phyloP scores from a whole-genome alignment of 2,113 vertebrate species.

The Pangasianodon hypophthalmus region DNA sequence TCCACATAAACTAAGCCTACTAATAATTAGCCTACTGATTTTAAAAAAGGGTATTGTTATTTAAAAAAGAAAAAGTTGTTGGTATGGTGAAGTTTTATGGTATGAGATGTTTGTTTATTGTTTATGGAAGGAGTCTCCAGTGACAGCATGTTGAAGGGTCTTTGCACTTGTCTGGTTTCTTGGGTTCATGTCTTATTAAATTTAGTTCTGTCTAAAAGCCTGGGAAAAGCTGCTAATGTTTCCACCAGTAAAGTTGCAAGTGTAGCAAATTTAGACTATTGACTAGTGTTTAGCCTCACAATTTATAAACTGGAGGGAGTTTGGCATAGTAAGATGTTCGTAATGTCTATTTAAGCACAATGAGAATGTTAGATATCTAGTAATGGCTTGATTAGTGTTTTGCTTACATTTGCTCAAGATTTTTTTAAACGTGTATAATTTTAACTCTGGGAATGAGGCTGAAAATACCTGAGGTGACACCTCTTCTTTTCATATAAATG shows the following conservation, averaged over 20 bases:
- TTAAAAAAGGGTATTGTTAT: neutral
- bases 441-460: neutral
- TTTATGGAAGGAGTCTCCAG: neutral
- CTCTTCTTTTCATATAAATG: neutral
- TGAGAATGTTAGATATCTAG: neutral
- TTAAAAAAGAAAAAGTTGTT: neutral
- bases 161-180: neutral
- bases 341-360: neutral
- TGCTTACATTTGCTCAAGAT: too few relatives aligned
- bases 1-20: neutral
- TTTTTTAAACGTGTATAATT: too few relatives aligned
- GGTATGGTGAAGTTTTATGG: neutral
- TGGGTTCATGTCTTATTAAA: neutral
- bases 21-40: neutral
- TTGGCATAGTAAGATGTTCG: neutral
- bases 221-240: neutral
- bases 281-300: neutral
- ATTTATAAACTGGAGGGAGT: neutral
- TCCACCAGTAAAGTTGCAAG: neutral
- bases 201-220: neutral
- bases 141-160: neutral
- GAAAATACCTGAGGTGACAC: neutral
- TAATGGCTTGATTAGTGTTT: neutral
- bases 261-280: neutral
- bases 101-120: neutral